Percentiles rank a stretch among this genome's conserved stretches.
Conservation (phyloP, 2,888 invertebrate genomes). For the Fragum sueziense region DNA sequence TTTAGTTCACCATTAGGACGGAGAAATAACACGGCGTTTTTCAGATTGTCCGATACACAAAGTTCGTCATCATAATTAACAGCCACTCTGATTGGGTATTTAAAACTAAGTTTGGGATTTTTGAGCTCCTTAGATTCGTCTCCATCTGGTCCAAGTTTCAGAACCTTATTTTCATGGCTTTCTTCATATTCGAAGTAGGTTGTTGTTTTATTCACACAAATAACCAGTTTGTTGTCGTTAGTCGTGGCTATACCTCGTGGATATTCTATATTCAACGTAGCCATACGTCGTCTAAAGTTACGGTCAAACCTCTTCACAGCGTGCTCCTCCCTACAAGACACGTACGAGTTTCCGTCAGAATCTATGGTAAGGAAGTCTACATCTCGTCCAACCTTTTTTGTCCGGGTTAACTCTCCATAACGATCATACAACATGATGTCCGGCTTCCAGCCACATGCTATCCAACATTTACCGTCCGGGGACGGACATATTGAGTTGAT, state of each 20-base stretch:
- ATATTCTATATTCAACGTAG: conserved; percentile 54
- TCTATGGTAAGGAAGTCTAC: conserved; percentile 59
- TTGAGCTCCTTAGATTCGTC: conserved; percentile 59
- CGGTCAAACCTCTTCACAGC: conserved; percentile 55
- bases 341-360: conserved; percentile 57
- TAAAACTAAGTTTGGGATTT: conserved; percentile 53
- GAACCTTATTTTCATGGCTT: conserved; percentile 53
- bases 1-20: conserved; percentile 54
- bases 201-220: conserved; percentile 54
- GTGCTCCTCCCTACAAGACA: conserved; percentile 58
- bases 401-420: conserved; percentile 35
- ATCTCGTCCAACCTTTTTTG: conserved; percentile 51
- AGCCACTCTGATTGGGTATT: conserved; percentile 63
- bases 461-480: conserved; percentile 61
- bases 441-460: conserved; percentile 61
- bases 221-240: conserved; percentile 52
- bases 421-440: conserved; percentile 52
- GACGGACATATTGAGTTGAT: conserved; percentile 63
- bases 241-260: conserved; percentile 58
- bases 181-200: conserved; percentile 58
- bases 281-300: conserved; percentile 59
- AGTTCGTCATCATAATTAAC: conserved; percentile 56
- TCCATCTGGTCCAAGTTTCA: conserved; percentile 60
- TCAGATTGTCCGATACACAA: conserved; percentile 61
- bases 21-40: conserved; percentile 54